Conservation (phyloP, 2,888 invertebrate genomes). For the Craniophora ligustri region DNA sequence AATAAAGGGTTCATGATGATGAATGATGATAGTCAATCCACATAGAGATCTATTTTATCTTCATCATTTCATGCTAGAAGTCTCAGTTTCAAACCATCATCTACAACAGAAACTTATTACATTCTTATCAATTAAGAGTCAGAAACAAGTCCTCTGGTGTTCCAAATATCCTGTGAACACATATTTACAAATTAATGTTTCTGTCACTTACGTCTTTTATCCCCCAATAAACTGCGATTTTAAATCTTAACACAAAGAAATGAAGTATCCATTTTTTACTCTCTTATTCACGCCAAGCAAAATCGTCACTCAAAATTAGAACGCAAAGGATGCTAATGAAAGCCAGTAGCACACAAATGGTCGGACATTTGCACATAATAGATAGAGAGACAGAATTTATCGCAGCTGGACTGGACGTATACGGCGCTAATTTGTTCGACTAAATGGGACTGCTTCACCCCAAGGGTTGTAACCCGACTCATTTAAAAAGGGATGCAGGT, state of each 20-base stretch:
- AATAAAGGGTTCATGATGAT: too few relatives aligned
- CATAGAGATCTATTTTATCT: too few relatives aligned
- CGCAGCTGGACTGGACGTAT: slow-evolving; percentile 32
- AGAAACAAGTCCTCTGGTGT: too few relatives aligned
- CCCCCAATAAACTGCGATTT: not conserved
- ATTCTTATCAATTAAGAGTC: too few relatives aligned
- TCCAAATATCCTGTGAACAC: too few relatives aligned
- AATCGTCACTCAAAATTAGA: not conserved
- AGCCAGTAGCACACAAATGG: slow-evolving; percentile 20
- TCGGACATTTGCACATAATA: slow-evolving; percentile 37
- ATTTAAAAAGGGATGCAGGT: slow-evolving; percentile 52
- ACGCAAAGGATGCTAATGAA: slow-evolving; percentile 22
- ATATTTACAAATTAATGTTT: too few relatives aligned
- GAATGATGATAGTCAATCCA: too few relatives aligned
- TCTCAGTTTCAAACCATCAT: too few relatives aligned
- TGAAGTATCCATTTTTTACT: not conserved
- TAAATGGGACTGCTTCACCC: slow-evolving; percentile 47
- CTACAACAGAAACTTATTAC: too few relatives aligned
- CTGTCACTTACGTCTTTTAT: too few relatives aligned
- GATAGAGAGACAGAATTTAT: slow-evolving; percentile 50
- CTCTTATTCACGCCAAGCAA: not conserved
- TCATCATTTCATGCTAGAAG: too few relatives aligned
- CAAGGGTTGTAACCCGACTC: slow-evolving; percentile 51
- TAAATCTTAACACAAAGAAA: not conserved
- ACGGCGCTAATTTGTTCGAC: slow-evolving; percentile 55